phyloP scores from a whole-genome alignment of 2,888 invertebrate species.

The Belgica antarctica region DNA sequence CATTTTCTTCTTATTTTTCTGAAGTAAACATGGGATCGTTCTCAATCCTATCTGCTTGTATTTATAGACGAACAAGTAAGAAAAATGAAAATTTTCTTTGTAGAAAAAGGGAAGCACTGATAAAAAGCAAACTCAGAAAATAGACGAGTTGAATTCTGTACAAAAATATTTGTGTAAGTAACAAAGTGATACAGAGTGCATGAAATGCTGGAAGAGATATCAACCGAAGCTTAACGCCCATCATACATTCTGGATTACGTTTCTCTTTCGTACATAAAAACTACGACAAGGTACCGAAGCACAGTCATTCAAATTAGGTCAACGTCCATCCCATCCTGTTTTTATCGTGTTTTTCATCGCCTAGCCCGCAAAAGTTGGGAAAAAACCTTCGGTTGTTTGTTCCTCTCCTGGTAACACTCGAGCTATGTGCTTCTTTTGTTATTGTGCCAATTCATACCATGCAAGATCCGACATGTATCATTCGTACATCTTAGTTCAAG shows the following conservation, averaged over 20 bases:
- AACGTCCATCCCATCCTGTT: too few species aligned
- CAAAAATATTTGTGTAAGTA: not conserved
- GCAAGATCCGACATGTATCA: too few species aligned
- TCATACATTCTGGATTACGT: too few species aligned
- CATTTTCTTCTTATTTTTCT: too few species aligned
- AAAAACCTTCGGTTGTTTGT: not conserved
- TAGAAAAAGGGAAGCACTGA: not conserved
- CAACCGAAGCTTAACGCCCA: too few species aligned
- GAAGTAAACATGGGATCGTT: conserved; percentile 10
- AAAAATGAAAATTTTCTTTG: not conserved
- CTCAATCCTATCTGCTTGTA: conserved; percentile 4
- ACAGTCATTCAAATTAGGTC: too few species aligned
- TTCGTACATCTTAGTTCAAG: not conserved
- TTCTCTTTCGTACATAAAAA: too few species aligned
- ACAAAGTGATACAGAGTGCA: conserved; percentile 15
- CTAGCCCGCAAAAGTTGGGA: too few species aligned
- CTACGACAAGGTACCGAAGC: too few species aligned
- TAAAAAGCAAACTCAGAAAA: not conserved
- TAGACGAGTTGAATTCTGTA: too few species aligned
- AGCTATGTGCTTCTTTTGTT: conserved; percentile 4
- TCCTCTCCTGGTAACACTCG: not conserved
- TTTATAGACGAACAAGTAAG: not conserved
- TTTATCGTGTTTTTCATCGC: too few species aligned
- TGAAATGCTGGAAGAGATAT: too few species aligned
- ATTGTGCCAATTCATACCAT: not conserved